Evolutionary conservation across 2,797 vertebrate genomes (phyloP).

Genomic region (Chaetophractus vellerosus): DNA sequence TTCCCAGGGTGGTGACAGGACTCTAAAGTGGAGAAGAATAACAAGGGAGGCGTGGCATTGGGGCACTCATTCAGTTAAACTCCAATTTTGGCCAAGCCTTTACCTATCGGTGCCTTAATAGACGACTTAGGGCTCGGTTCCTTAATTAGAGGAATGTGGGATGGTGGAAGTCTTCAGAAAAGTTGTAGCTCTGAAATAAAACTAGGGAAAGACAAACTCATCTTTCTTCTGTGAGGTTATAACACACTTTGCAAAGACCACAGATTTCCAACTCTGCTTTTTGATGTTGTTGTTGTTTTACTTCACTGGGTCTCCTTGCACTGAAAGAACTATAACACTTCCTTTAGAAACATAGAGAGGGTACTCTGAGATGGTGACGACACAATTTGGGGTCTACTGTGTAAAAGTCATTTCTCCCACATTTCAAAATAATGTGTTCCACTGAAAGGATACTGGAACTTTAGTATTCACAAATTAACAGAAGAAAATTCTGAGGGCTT

Average conservation of each 20-base stretch:
- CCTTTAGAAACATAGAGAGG: conserved; percentile 25
- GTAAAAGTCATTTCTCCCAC: background rate
- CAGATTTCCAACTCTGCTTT: background rate
- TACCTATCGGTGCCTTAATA: background rate
- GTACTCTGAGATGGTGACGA: conserved; percentile 3
- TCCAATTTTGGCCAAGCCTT: conserved; percentile 21
- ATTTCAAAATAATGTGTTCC: conserved; percentile 52
- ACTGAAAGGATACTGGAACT: background rate
- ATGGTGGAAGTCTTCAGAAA: background rate
- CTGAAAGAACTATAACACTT: conserved; percentile 23
- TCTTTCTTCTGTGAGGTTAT: conserved; percentile 20
- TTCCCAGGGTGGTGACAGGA: conserved; percentile 72
- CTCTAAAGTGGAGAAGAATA: background rate
- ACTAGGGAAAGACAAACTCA: background rate
- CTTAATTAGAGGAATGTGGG: background rate
- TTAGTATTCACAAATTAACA: conserved; percentile 21
- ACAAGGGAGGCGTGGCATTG: background rate
- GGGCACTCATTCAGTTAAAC: background rate
- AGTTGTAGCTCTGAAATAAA: conserved; percentile 46
- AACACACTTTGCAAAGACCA: conserved; percentile 7
- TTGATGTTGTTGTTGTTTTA: background rate
- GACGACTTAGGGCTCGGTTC: background rate
- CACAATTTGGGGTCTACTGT: background rate
- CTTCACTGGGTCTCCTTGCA: conserved; percentile 21
- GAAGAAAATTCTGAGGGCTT: conserved; percentile 28